These are phyloP conservation scores for Gymnobelideus leadbeateri DNA, from an alignment of 2,113 vertebrate genomes.

Conservation along the genomic window DNA sequence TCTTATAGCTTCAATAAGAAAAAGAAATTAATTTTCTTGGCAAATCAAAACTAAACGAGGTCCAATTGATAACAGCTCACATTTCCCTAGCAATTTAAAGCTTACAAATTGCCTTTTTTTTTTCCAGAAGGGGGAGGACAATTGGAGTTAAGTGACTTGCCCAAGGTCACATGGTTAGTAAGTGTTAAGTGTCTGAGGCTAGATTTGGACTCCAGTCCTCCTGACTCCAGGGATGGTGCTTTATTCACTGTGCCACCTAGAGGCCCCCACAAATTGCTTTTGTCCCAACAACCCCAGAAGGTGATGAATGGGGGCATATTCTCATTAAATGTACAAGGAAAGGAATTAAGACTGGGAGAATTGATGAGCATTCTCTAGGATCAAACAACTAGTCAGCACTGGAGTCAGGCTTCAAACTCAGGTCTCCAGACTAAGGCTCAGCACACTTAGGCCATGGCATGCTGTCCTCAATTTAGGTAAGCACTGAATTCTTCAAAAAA, in stretches of 20 bases:
- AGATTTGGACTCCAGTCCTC: too few species aligned
- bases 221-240: too few species aligned
- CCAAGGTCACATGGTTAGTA: too few species aligned
- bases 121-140: too few species aligned
- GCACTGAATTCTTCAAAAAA: neutral
- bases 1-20: neutral
- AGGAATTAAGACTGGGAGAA: neutral
- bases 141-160: too few species aligned
- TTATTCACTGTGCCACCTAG: too few species aligned
- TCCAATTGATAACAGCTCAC: neutral
- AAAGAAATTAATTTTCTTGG: neutral
- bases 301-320: too few species aligned
- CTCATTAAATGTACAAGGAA: neutral
- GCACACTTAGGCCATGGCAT: neutral
- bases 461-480: neutral
- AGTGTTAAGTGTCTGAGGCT: too few species aligned
- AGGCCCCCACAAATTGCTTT: too few species aligned
- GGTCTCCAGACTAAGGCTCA: too few species aligned
- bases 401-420: too few species aligned
- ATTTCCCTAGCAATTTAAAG: neutral
- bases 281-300: neutral
- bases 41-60: neutral
- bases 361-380: neutral
- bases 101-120: neutral
- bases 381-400: neutral